Percentiles rank a stretch among this genome's conserved stretches.
phyloP scores from a whole-genome alignment of 2,113 vertebrate genomes.

The Elephantulus edwardii region DNA sequence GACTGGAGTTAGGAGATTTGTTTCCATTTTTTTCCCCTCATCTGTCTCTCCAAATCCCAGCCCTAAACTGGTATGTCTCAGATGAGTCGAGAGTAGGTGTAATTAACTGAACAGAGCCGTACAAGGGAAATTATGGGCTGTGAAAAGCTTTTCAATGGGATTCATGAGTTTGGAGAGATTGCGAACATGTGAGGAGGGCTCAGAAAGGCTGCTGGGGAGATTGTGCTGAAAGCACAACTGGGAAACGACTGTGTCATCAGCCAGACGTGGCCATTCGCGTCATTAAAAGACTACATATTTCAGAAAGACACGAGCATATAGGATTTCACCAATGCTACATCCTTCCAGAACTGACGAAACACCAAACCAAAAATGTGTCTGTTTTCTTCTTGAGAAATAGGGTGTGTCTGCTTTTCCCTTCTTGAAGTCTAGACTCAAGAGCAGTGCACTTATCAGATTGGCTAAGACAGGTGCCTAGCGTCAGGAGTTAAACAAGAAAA shows the following conservation, averaged over 20 bases:
- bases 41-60: conserved; percentile 46
- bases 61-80: conserved; percentile 51
- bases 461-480: not conserved
- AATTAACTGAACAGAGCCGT: conserved; percentile 58
- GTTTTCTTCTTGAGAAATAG: not conserved
- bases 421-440: not conserved
- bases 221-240: not conserved
- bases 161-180: conserved; percentile 38
- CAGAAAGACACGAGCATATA: conserved; percentile 46
- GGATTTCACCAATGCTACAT: conserved; percentile 2
- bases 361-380: not conserved
- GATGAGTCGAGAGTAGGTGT: conserved; percentile 51
- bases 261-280: not conserved
- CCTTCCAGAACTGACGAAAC: not conserved
- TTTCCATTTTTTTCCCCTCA: not conserved
- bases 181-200: conserved; percentile 24
- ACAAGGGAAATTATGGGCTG: conserved; percentile 61
- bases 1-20: conserved; percentile 25
- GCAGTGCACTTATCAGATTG: not conserved
- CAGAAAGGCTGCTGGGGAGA: not conserved
- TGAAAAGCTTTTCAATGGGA: conserved; percentile 55
- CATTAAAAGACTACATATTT: conserved; percentile 69
- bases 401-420: not conserved
- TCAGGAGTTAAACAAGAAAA: not conserved
- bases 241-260: not conserved